A percentile compares a stretch with the other conserved stretches of the same genome.
Evolutionary conservation across 2,797 vertebrate species (phyloP).

Genomic region (Myiotriccus ornatus): DNA sequence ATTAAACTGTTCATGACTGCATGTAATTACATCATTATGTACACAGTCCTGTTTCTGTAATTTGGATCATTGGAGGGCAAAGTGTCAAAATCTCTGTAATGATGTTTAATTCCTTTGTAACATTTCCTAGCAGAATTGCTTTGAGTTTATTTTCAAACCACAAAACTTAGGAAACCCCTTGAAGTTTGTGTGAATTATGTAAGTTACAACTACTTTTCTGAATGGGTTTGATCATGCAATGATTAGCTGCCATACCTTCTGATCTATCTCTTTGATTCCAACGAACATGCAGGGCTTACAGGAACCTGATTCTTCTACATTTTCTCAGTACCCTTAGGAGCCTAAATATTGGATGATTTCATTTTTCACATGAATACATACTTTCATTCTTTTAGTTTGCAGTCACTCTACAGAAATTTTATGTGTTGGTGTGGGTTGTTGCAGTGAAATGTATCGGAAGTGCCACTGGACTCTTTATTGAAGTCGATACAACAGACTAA

Average conservation of each 20-base stretch:
- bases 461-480: neutral
- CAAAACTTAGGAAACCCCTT: constrained; percentile 24
- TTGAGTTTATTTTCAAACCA: constrained; percentile 46
- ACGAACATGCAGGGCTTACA: neutral
- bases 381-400: neutral
- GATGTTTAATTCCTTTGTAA: constrained; percentile 71
- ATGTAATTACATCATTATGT: constrained; percentile 81
- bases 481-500: neutral
- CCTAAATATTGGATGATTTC: neutral
- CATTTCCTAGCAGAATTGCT: constrained; percentile 54
- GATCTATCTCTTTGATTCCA: neutral
- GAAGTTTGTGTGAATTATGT: neutral
- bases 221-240: neutral
- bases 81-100: constrained; percentile 75
- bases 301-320: neutral
- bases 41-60: constrained; percentile 71
- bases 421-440: neutral
- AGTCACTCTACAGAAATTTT: neutral
- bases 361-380: neutral
- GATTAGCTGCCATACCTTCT: neutral
- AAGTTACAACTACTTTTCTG: neutral
- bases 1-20: constrained; percentile 80
- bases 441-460: neutral
- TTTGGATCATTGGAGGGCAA: constrained; percentile 73
- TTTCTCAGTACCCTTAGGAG: neutral